Evolutionary conservation across 2,797 vertebrate species (phyloP).

Genomic region (Pteronotus mesoamericanus): DNA sequence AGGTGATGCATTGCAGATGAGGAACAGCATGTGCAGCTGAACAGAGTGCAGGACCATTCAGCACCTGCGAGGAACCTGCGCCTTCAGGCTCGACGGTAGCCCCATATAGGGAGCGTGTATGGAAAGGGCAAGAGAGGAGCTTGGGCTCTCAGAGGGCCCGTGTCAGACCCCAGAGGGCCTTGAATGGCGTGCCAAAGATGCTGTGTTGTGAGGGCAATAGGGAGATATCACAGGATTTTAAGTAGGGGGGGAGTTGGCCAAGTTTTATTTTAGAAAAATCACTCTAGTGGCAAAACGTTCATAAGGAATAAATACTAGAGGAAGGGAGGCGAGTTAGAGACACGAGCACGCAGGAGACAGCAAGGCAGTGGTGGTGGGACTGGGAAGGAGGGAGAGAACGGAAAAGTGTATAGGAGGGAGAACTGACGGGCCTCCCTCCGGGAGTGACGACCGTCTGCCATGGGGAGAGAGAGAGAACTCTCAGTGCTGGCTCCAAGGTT

Average conservation of each 20-base stretch:
- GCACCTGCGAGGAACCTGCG: neutral
- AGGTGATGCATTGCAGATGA: neutral
- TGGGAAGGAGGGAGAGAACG: neutral
- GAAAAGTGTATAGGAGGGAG: neutral
- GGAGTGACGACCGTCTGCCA: neutral
- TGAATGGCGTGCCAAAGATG: neutral
- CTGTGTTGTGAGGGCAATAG: neutral
- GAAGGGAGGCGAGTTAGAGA: neutral
- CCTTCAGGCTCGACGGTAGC: neutral
- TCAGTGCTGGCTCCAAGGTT: no score
- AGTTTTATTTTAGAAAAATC: constrained; percentile 2
- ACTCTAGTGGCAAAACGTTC: neutral
- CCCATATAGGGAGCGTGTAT: rapidly evolving
- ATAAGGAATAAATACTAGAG: neutral
- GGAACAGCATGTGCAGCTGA: neutral
- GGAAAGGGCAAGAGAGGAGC: neutral
- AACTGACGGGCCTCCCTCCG: neutral
- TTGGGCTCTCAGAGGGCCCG: neutral
- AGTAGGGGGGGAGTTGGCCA: neutral
- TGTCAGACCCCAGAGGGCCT: neutral
- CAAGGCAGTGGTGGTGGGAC: neutral
- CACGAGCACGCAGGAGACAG: neutral
- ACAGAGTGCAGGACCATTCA: neutral
- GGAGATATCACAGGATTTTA: neutral
- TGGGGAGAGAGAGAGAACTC: neutral